Percentiles rank a stretch among this genome's conserved stretches.
Evolutionary conservation across 2,113 vertebrate genomes (phyloP).

Genomic region (Pygoscelis antarcticus): DNA sequence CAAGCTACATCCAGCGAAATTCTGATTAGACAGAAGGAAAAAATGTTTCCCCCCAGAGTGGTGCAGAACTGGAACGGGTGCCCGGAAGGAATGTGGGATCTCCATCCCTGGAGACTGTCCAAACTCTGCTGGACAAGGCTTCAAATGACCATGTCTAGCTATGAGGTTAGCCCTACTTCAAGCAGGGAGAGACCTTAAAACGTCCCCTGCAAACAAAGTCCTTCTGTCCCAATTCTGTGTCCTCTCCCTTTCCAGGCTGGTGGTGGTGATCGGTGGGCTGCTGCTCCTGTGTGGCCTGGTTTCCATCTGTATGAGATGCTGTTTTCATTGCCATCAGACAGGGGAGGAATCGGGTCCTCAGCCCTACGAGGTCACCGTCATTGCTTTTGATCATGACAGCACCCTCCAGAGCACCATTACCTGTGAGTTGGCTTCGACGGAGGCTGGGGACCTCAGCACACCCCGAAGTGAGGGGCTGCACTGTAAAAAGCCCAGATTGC

Average conservation of each 20-base stretch:
- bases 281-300: conserved; percentile 74
- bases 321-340: conserved; percentile 47
- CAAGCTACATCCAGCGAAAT: neutral
- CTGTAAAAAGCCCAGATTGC: neutral
- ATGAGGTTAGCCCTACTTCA: neutral
- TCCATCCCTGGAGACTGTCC: neutral
- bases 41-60: neutral
- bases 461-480: rapidly evolving
- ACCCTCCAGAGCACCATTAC: conserved; percentile 81
- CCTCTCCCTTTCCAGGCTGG: conserved; percentile 62
- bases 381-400: conserved; percentile 80
- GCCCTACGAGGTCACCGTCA: conserved; percentile 80
- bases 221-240: neutral
- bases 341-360: conserved; percentile 47
- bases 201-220: neutral
- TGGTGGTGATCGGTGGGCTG: conserved; percentile 62
- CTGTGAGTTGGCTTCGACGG: conserved; percentile 66
- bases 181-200: neutral
- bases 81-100: neutral
- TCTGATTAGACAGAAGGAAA: neutral
- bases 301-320: conserved; percentile 72
- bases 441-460: neutral
- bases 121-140: neutral
- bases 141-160: neutral
- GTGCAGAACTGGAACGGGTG: neutral